These are phyloP conservation scores for Baronia brevicornis DNA, from an alignment of 2,888 invertebrate genomes.

Conservation along the genomic window DNA sequence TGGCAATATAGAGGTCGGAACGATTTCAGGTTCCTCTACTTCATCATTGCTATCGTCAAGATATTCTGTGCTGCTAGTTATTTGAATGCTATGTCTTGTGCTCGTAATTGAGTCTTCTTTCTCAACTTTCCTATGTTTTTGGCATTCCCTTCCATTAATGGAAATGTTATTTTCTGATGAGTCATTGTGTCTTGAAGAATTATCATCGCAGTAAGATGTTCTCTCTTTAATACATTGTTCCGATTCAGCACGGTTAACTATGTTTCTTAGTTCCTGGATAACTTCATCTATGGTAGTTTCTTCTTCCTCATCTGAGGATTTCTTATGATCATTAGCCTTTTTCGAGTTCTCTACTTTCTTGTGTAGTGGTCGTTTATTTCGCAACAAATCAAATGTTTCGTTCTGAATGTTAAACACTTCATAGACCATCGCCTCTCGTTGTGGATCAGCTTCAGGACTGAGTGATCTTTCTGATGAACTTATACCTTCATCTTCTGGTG, in stretches of 20 bases:
- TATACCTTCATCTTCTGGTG: conserved; percentile 91
- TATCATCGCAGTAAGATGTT: conserved; percentile 38
- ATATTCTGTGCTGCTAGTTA: conserved; percentile 63
- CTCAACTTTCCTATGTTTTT: conserved; percentile 48
- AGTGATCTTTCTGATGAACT: conserved; percentile 89
- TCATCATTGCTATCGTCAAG: conserved; percentile 64
- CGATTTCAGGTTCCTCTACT: conserved; percentile 79
- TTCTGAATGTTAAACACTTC: conserved; percentile 77
- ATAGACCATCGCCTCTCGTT: conserved; percentile 76
- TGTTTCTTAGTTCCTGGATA: conserved; percentile 88
- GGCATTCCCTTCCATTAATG: conserved; percentile 44
- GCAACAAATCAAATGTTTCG: conserved; percentile 69
- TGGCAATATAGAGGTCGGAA: conserved; percentile 86
- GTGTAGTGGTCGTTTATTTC: conserved; percentile 57
- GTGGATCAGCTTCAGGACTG: conserved; percentile 81
- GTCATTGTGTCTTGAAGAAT: conserved; percentile 55
- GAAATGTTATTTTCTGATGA: conserved; percentile 60
- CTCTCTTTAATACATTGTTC: conserved; percentile 73
- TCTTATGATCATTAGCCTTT: conserved; percentile 43
- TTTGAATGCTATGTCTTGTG: conserved; percentile 69
- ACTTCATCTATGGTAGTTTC: conserved; percentile 92
- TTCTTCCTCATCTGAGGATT: conserved; percentile 78
- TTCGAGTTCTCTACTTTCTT: conserved; percentile 52
- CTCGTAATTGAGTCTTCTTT: conserved; percentile 73
- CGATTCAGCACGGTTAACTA: conserved; percentile 89